These are phyloP conservation scores for Delichon dasypus DNA, from an alignment of 2,797 vertebrate genomes.

Conservation along the genomic window DNA sequence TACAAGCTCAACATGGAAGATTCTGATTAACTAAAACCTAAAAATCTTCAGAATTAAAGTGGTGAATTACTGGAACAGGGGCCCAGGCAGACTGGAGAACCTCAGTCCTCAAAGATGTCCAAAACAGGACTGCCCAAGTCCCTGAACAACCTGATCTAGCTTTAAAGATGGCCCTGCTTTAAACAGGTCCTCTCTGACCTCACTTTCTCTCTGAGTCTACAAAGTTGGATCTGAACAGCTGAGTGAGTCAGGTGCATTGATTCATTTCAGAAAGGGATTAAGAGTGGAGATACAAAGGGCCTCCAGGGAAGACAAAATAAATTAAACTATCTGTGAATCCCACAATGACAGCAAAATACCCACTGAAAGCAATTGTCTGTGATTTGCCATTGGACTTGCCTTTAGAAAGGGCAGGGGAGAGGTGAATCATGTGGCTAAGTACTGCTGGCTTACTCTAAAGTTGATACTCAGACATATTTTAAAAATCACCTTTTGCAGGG, in stretches of 20 bases:
- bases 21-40: not conserved
- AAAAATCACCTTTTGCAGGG: not conserved
- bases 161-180: not conserved
- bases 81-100: not conserved
- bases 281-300: not conserved
- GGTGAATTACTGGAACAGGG: not conserved
- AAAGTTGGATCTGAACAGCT: not conserved
- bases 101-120: not conserved
- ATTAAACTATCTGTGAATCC: not conserved
- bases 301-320: not conserved
- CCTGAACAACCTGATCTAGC: not conserved
- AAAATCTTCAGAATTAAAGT: not conserved
- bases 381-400: not conserved
- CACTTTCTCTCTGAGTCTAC: not conserved
- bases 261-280: not conserved
- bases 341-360: not conserved
- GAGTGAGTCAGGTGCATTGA: not conserved
- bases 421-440: rapidly evolving
- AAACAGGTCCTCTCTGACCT: not conserved
- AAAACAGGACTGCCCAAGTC: not conserved
- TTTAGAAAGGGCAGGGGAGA: not conserved
- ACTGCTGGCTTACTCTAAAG: not conserved
- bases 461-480: not conserved
- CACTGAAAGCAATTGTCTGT: not conserved
- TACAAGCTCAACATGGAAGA: not conserved